Evolutionary conservation across 2,797 vertebrate species (phyloP).

Genomic region (Capromys pilorides): DNA sequence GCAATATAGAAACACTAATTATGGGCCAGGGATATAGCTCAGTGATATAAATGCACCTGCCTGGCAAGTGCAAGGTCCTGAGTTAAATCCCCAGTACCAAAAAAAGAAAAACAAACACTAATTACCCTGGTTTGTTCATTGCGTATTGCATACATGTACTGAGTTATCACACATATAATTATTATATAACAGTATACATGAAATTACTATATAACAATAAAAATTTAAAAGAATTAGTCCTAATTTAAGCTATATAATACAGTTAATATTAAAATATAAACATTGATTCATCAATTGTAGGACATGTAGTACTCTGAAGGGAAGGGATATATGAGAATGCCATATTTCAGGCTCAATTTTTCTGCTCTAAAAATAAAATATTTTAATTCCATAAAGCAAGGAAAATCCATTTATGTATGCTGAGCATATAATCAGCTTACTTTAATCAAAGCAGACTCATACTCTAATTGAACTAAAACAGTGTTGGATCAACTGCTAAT

Average conservation of each 20-base stretch:
- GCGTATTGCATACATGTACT: not conserved
- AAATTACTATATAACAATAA: not conserved
- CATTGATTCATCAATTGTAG: not conserved
- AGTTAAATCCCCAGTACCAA: too few relatives aligned
- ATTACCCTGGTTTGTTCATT: not conserved
- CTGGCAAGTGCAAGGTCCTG: too few relatives aligned
- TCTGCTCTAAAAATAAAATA: not conserved
- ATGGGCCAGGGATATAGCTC: too few relatives aligned
- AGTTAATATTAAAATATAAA: not conserved
- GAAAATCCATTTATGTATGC: not conserved
- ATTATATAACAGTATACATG: not conserved
- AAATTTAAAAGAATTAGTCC: not conserved
- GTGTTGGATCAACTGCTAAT: not conserved
- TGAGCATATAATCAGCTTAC: not conserved
- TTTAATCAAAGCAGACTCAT: not conserved
- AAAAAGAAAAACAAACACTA: not conserved
- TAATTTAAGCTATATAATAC: not conserved
- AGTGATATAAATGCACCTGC: too few relatives aligned
- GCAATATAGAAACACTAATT: not conserved
- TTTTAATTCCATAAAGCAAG: not conserved
- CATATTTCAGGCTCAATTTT: not conserved
- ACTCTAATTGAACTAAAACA: not conserved
- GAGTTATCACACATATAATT: not conserved
- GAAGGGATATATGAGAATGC: not conserved
- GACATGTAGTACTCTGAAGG: not conserved